Base-by-base conservation (phyloP, 2,797 vertebrate species). In the Rhyacichthys aspro region DNA sequence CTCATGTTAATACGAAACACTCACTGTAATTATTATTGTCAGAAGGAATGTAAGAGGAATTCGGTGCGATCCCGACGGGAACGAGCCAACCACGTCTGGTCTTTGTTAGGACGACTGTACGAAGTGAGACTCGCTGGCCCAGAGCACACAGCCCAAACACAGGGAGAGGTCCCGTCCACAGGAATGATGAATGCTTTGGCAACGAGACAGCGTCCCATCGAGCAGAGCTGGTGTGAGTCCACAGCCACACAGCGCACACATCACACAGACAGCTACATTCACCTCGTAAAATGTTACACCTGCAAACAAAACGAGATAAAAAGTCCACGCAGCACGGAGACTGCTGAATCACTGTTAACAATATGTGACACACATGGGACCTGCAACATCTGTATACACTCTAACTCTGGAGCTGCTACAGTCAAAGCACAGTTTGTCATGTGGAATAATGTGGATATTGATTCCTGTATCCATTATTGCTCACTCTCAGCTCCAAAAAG, bases 111-210 rank as follows among this genome's bases (percentile, higher is more conserved):
- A 58, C 18, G 57, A 67, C 55, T 63, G 57, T 43, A 42, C 54
- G 42, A 58, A 45, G 32, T 69, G 58, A 72, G 72, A 67, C 58
- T 63, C 60, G 43, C 64, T 82, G 83, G 76, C 81, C 48, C 70
- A 76, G 72, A 76, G 76, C 62, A 78, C 46, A 32, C 37, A 48
- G 75, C 66, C 77, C 68, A 74, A 81, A 79, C 59, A 61, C 65
- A 83, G 83, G 85, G 83, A 79, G 82, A 70, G 82, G 80, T 81
- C 72, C 72, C 63, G 76, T 86, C 77, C 74, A 75, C 60, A 72
- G 38, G 59, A 73, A 71, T 81, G 76, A 90, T 81, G 76, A 90
- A 85, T 59, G 49, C 73, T 86, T 73, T 88, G 85, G 88, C 81
- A 84, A 54, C 59, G 12, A 8, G 23, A 55, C 62, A 43, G 53